Base-by-base conservation (phyloP, 2,797 vertebrate species). In the Microctenopoma lineatum region DNA sequence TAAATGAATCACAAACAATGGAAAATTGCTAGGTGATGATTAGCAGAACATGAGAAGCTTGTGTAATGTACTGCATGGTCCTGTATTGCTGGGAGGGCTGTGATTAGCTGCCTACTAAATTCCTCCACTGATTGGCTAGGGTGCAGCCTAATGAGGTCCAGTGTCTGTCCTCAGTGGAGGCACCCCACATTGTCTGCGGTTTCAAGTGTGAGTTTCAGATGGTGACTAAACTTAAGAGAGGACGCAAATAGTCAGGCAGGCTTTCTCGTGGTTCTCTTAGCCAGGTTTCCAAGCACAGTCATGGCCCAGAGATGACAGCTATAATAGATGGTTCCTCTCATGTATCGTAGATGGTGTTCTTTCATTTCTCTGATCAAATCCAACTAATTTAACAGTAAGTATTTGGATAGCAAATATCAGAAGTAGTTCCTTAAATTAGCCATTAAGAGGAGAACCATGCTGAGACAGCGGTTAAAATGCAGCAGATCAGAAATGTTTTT, bases 161-260 rank as follows among this genome's bases (percentile, higher is more conserved):
- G 79, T 55, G 83, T 91, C 80, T 87, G 79, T 87, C 81, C 79
- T 76, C 74, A 0, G 59, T 29, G 38, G 70, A 86, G 84, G 84
- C 79, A 75, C 77, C 83, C 84, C 80, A 77, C 83, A 90, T 92
- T 91, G 89, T 92, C 82, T 80, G 77, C 55, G 46, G 77, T 88
- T 89, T 80, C 80, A 92, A 90, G 86, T 86, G 80, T 66, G 75
- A 59, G 83, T 87, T 88, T 90, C 79, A 89, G 84, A 85, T 80
- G 81, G 80, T 73, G 81, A 57, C 75, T 47, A 16, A 86, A 89
- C 85, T 91, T 84, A 87, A 78, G 87, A 72, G 79, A 36, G 42
- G 81, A 86, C 86, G 5, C 62, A 91, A 94, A 92, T 93, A 93
- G 86, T 89, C 66, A 53, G 15, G 18, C 66, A 65, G 66, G 73